Evolutionary conservation across 30 jellyfish, hydroid and myxozoan genomes (phyloP), one percentile per base, ranked within the genome.

Genomic region (Aurelia coerulea): DNA sequence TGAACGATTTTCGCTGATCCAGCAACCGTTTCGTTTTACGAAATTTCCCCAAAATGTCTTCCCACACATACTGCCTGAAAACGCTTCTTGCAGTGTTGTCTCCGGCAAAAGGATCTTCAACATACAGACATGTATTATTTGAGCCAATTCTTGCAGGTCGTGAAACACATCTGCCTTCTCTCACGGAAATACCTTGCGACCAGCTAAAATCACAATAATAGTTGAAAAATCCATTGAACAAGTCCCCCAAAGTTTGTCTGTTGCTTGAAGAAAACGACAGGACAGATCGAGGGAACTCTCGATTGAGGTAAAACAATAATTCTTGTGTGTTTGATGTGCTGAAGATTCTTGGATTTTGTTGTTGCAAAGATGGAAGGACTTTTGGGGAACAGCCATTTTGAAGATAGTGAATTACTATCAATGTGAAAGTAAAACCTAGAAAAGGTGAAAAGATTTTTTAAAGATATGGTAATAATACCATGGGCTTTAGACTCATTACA

Each of bases 361-460:
- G 34, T 14, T 83, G 92, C 13, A 83, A 85, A 18, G 86, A 70
- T 3, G 92, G 92, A 9, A 83, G 80, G 35, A 83, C 92, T 1
- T 23, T 12, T 5, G 92, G 92, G 39, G 34, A 29, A 56, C 86
- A 71, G 37, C 80, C 92, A 58, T 62, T 13, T 63, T 83, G 92
- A 15, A 83, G 86, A 39, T 83, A 83, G 34, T 83, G 86, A 68
- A 83, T 83, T 52, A 83, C 92, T 74, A 83, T 33, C 63, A 83
- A 46, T 46, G 74, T 33, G 9, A 83, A 74, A 14, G 76, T 46
- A 52, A 83, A 83, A 62, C 92, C 92, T 83, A 46, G 2, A 14
- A 46, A 46, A 46, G 56, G 15, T 46, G 13, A 46, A 46, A 46
- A 46, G 14, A 46, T 46, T 46, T 7, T 7, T 42, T 0, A 42